A percentile compares a stretch with the other conserved stretches of the same genome.
These are phyloP conservation scores for Calliopum simillimum DNA, from an alignment of 2,888 invertebrate species.

Conservation along the genomic window DNA sequence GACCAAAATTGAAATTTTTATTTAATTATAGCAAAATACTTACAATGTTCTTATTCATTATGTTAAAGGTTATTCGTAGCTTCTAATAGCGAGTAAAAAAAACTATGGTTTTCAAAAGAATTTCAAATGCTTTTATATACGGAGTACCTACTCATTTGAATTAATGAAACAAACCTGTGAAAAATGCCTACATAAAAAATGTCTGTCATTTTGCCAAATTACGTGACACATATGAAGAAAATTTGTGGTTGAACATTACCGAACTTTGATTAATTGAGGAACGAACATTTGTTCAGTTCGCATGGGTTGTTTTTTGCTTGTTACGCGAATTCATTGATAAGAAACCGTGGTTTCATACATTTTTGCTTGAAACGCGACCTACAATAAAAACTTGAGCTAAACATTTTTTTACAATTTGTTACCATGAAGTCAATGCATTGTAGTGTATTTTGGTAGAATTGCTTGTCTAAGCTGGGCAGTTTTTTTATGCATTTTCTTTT, in stretches of 20 bases:
- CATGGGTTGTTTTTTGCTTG: not conserved
- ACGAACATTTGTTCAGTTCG: not conserved
- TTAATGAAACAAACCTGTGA: too few relatives aligned
- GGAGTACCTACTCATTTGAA: not conserved
- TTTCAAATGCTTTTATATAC: slow-evolving; percentile 43
- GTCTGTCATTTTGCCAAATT: slow-evolving; percentile 27
- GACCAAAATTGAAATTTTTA: too few relatives aligned
- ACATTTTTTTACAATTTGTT: not conserved
- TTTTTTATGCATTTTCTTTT: too few relatives aligned
- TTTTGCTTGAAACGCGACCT: not conserved
- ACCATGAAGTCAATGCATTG: too few relatives aligned
- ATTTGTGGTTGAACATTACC: slow-evolving; percentile 12
- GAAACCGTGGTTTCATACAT: not conserved
- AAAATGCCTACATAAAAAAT: not conserved
- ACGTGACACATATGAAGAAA: slow-evolving; percentile 41
- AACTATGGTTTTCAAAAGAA: slow-evolving; percentile 41
- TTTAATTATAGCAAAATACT: slow-evolving; percentile 38
- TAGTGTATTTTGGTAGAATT: too few relatives aligned
- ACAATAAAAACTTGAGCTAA: not conserved
- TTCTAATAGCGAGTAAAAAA: slow-evolving; percentile 44
- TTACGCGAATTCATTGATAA: slow-evolving; percentile 28
- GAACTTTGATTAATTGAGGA: slow-evolving; percentile 30
- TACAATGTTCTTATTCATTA: slow-evolving; percentile 52
- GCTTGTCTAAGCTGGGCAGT: too few relatives aligned
- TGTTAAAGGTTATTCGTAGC: slow-evolving; percentile 39